Percentiles rank a stretch among this genome's conserved stretches.
Evolutionary conservation across 2,797 vertebrate species (phyloP).

Genomic region (Columba guinea): DNA sequence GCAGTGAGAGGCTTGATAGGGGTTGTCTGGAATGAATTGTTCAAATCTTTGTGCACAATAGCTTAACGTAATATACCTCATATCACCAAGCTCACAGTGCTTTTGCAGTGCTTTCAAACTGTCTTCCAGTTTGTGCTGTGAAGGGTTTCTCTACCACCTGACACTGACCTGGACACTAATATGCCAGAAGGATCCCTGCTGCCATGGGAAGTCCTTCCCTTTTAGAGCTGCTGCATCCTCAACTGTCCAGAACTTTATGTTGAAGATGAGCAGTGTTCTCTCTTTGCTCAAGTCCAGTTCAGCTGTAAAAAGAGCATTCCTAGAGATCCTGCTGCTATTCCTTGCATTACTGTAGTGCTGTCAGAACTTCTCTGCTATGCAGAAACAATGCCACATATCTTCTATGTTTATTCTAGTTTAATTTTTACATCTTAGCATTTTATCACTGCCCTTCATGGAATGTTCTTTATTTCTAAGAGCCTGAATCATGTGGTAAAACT

Average conservation of each 20-base stretch:
- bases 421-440: conserved; percentile 16
- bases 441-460: conserved; percentile 14
- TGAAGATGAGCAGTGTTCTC: neutral
- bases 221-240: neutral
- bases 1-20: neutral
- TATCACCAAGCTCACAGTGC: neutral
- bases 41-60: neutral
- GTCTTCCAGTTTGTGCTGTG: neutral
- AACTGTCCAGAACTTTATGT: neutral
- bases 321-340: neutral
- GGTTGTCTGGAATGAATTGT: conserved; percentile 30
- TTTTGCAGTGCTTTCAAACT: neutral
- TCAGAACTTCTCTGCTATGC: neutral
- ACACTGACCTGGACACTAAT: neutral
- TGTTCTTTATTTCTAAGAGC: neutral
- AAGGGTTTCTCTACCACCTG: neutral
- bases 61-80: neutral
- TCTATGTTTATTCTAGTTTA: neutral
- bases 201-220: neutral
- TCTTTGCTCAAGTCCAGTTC: neutral
- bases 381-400: neutral
- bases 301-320: neutral
- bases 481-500: neutral
- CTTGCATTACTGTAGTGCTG: neutral
- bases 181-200: neutral